These are phyloP conservation scores for Oreocharis arfaki DNA, from an alignment of 2,113 vertebrate genomes.

Conservation along the genomic window DNA sequence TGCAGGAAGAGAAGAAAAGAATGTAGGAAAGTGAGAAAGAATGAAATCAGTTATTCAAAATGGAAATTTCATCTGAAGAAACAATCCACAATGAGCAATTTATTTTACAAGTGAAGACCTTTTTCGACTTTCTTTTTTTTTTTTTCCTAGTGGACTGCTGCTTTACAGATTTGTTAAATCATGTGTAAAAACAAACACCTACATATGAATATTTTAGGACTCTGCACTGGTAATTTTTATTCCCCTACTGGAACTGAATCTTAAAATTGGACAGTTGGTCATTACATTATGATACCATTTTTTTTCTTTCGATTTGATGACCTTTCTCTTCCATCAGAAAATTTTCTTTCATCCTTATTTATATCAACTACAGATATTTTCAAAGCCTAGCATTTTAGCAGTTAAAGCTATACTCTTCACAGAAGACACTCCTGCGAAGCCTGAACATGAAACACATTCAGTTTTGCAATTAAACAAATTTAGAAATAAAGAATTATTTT, in stretches of 20 bases:
- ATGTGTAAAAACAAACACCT: background rate
- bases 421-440: background rate
- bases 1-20: background rate
- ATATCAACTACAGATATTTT: background rate
- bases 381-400: background rate
- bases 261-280: background rate
- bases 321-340: background rate
- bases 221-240: background rate
- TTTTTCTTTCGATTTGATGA: background rate
- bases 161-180: background rate
- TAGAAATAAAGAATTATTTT: background rate
- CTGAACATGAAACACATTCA: background rate
- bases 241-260: background rate
- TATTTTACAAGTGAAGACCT: constrained; percentile 11
- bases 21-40: background rate
- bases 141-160: background rate
- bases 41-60: constrained; percentile 46
- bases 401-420: background rate
- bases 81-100: background rate
- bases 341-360: background rate
- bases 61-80: background rate
- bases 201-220: background rate
- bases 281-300: background rate
- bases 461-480: background rate
- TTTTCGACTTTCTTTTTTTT: background rate